Evolutionary conservation across 2,888 invertebrate species (phyloP), one percentile per base, ranked within the genome.

Genomic region (Drosophila antonietae): DNA sequence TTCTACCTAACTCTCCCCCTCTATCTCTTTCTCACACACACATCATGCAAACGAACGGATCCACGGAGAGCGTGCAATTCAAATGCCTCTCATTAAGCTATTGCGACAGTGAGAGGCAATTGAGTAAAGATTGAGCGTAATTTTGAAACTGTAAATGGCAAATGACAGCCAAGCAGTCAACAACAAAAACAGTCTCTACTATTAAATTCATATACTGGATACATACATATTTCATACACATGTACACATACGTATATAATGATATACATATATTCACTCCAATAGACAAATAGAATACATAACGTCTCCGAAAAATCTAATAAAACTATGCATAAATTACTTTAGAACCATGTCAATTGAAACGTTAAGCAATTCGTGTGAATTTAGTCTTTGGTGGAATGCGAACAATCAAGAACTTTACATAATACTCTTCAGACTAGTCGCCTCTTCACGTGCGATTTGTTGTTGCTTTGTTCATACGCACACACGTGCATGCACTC

Each of bases 371-470:
- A 35, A 35, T 51, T 51, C 4, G 51, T 20, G 28, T 1, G 33
- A 5, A 33, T 33, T 51, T 18, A 0, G 2, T 7, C 33, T 51
- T 23, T 39, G 10, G 9, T 53, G 23, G 9, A 39, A 23, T 7
- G 18, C 15, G 15, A 39, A 49, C 6, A 39, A 9, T 39, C 14
- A 47, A 39, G 14, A 9, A 7, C 37, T 15, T 39, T 2, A 41
- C 37, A 9, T 39, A 1, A 41, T n/a, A 9, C 6, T 18, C 18
- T 31, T 47, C 37, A 9, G 9, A 3, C 15, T 2, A 18, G 5
- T 59, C 39, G 28, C n/a, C 47, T 20, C n/a, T 14, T 47, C 9
- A 20, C 46, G 47, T 37, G 58, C 37, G 18, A 18, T 9, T 59
- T 39, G 18, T n/a, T n/a, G 23, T n/a, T n/a, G 37, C 37, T 53